Evolutionary conservation across 2,888 invertebrate genomes (phyloP), one percentile per base, ranked within the genome.

Genomic region (Muschampia plurimacula): DNA sequence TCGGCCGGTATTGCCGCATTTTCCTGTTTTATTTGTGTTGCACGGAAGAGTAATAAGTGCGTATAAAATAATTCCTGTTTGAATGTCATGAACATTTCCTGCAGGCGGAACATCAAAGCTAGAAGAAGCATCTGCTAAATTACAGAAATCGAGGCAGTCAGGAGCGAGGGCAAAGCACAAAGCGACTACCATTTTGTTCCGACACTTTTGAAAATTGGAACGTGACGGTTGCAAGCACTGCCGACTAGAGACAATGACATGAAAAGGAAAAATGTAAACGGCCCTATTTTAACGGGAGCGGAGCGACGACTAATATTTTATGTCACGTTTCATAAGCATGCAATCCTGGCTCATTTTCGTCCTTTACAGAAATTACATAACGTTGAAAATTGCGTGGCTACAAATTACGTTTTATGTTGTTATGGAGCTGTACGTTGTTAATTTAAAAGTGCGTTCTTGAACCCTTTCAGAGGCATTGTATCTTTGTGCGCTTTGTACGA

Each of bases 381-480:
- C 78, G 87, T 80, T 77, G 80, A 84, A 73, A 88, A 79, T 91
- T n/a, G 86, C 74, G 69, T 87, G 88, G 12, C 59, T 57, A 69
- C 75, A 69, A 57, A 57, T 15, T 49, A 78, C 72, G 81, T 78
- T 81, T 86, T 92, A 80, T 67, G 86, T 77, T 88, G 78, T 90
- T 92, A 76, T 81, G 74, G 79, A 81, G 82, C 80, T 84, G 77
- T 76, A 75, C 79, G 83, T 81, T 88, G 91, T 93, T 94, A 94
- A 94, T 94, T 93, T 93, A 93, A 94, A 94, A 94, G 93, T 93
- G 92, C 93, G 94, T 93, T 94, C 93, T 94, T 94, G 94, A 94
- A 94, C 94, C 94, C 94, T 94, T 94, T 94, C 93, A 93, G 93
- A 93, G 92, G 94, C 90, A 94, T 94, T 94, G 94, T 94, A 94